phyloP scores from a whole-genome alignment of 2,113 vertebrate species.

The Amphiprion percula region DNA sequence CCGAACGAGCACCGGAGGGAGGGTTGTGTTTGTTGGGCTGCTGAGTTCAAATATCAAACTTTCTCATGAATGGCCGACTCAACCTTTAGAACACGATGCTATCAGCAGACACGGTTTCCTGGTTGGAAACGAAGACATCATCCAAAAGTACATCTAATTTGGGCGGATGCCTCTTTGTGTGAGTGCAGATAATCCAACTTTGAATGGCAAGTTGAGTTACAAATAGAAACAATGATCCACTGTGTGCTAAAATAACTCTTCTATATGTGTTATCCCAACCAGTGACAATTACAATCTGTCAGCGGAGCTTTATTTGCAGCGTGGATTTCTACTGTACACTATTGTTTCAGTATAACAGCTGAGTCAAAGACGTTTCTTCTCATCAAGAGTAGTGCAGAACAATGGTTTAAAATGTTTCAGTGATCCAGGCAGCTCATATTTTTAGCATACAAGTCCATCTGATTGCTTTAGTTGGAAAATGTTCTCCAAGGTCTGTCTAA shows the following conservation, averaged over 20 bases:
- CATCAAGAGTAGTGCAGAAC: neutral
- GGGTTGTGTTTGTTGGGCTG: no score
- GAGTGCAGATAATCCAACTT: neutral
- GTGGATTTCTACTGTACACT: neutral
- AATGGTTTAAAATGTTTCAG: neutral
- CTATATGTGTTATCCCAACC: neutral
- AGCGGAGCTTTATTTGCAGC: slow-evolving; percentile 11
- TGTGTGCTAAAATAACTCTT: slow-evolving; percentile 3
- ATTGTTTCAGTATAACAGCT: neutral
- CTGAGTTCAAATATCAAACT: no score
- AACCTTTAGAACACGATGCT: no score
- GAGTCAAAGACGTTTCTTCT: neutral
- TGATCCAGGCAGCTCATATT: neutral
- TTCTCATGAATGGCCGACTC: no score
- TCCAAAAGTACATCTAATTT: no score
- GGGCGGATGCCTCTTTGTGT: neutral
- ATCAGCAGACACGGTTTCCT: no score
- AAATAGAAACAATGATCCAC: slow-evolving; percentile 7
- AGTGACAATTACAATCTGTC: neutral
- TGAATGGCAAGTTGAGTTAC: neutral
- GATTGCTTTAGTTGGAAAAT: slow-evolving; percentile 10
- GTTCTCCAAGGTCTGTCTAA: slow-evolving; percentile 5
- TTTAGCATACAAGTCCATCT: neutral
- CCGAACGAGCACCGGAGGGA: no score
- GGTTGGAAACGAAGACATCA: no score